Percentiles rank a stretch among this genome's conserved stretches.
Conservation (phyloP, 2,888 invertebrate genomes). For the Meteorus cinctellus region DNA sequence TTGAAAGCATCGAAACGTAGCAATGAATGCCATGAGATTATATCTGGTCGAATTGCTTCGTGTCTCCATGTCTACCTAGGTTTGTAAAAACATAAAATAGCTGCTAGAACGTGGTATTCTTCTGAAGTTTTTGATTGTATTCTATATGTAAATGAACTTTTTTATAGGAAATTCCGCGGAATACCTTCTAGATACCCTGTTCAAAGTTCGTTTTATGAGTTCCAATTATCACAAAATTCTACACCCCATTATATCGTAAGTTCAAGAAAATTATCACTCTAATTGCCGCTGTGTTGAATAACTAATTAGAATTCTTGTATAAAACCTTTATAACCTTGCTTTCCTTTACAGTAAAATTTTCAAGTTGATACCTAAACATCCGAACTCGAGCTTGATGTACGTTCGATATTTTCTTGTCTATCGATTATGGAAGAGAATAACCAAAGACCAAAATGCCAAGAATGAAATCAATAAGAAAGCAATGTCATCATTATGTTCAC, state of each 20-base stretch:
- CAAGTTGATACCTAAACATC: slow-evolving; percentile 60
- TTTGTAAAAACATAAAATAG: slow-evolving; percentile 47
- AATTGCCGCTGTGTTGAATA: background rate
- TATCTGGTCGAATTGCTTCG: slow-evolving; percentile 65
- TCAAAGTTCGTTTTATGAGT: slow-evolving; percentile 67
- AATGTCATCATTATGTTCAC: slow-evolving; percentile 58
- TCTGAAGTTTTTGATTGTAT: background rate
- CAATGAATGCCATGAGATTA: slow-evolving; percentile 61
- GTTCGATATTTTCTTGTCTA: slow-evolving; percentile 68
- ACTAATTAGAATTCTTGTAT: background rate
- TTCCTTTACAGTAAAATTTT: slow-evolving; percentile 65
- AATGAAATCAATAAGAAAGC: slow-evolving; percentile 64
- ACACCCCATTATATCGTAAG: slow-evolving; percentile 69
- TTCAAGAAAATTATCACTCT: slow-evolving; percentile 34
- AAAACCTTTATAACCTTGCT: slow-evolving; percentile 11
- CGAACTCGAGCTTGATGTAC: slow-evolving; percentile 63
- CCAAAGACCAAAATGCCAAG: slow-evolving; percentile 60
- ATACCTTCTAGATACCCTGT: slow-evolving; percentile 66
- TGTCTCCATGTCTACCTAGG: slow-evolving; percentile 68
- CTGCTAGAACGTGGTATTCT: no score
- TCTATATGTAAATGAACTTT: background rate
- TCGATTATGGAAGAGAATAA: slow-evolving; percentile 68
- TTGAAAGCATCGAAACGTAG: slow-evolving; percentile 69
- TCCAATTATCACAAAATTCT: slow-evolving; percentile 65
- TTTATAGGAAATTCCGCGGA: slow-evolving; percentile 69